A percentile compares a stretch with the other conserved stretches of the same genome.
Evolutionary conservation across 2,113 vertebrate genomes (phyloP).

Genomic region (Percopsis transmontana): DNA sequence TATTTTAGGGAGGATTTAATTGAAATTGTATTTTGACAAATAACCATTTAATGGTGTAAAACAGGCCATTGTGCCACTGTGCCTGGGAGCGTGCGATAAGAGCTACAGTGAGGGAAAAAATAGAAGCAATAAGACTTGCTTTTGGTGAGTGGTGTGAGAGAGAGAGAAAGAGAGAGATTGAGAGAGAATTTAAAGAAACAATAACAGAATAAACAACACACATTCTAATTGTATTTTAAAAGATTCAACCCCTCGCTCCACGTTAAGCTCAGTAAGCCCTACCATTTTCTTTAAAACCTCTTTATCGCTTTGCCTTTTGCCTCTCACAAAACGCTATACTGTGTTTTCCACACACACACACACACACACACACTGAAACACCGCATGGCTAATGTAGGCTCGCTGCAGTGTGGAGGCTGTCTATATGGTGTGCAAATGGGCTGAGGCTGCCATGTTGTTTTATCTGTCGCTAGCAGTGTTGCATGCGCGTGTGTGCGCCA

Average conservation of each 20-base stretch:
- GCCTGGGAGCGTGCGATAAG: slow-evolving; percentile 80
- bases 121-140: slow-evolving; percentile 65
- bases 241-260: slow-evolving; percentile 51
- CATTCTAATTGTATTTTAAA: background rate
- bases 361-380: slow-evolving; percentile 4
- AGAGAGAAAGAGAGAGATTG: background rate
- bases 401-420: too few relatives aligned
- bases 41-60: slow-evolving; percentile 81
- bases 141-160: background rate
- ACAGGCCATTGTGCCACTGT: slow-evolving; percentile 76
- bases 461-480: background rate
- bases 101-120: slow-evolving; percentile 58
- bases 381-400: background rate
- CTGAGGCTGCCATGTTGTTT: too few relatives aligned
- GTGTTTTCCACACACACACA: slow-evolving; percentile 14
- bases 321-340: slow-evolving; percentile 54
- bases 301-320: slow-evolving; percentile 48
- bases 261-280: slow-evolving; percentile 56
- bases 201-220: slow-evolving; percentile 46
- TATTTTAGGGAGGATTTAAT: slow-evolving; percentile 72
- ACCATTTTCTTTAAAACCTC: slow-evolving; percentile 63
- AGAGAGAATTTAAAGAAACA: slow-evolving; percentile 47
- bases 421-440: too few relatives aligned
- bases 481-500: slow-evolving; percentile 42
- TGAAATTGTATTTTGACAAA: slow-evolving; percentile 83